Percentiles rank a stretch among this genome's conserved stretches.
Evolutionary conservation across 2,888 invertebrate species (phyloP).

Genomic region (Incurvaria masculella): DNA sequence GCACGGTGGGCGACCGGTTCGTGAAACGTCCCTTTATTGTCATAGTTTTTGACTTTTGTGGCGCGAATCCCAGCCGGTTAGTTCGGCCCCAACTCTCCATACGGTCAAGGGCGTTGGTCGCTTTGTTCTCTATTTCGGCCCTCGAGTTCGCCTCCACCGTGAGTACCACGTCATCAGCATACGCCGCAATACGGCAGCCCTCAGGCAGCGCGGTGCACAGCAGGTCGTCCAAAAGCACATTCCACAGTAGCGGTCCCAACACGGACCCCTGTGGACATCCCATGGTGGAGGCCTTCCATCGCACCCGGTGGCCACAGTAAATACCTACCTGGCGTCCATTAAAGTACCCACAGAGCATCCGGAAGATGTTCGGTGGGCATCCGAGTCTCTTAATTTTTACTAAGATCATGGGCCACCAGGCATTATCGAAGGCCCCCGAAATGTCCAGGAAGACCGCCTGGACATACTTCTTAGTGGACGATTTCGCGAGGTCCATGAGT

Average conservation of each 20-base stretch:
- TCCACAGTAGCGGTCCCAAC: constrained; percentile 10
- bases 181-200: constrained; percentile 12
- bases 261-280: constrained; percentile 14
- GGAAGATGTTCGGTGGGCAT: constrained; percentile 3
- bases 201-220: constrained; percentile 5
- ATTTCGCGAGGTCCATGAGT: not conserved
- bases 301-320: constrained; percentile 8
- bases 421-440: constrained; percentile 11
- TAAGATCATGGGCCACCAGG: constrained; percentile 13
- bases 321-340: constrained; percentile 5
- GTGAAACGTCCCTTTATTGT: constrained; percentile 10
- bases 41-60: constrained; percentile 14
- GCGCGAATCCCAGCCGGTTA: constrained; percentile 16
- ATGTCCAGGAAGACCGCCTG: constrained; percentile 9
- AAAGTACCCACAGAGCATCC: constrained; percentile 6
- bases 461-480: constrained; percentile 1
- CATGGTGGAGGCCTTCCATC: constrained; percentile 13
- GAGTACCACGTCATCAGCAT: constrained; percentile 19
- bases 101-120: constrained; percentile 2
- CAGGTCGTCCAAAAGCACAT: constrained; percentile 17
- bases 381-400: not conserved
- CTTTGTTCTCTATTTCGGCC: constrained; percentile 9
- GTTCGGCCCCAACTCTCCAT: constrained; percentile 11
- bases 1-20: not conserved
- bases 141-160: constrained; percentile 14